Evolutionary conservation across 2,113 vertebrate genomes (phyloP), one percentile per base, ranked within the genome.

Genomic region (Climacteris rufus): DNA sequence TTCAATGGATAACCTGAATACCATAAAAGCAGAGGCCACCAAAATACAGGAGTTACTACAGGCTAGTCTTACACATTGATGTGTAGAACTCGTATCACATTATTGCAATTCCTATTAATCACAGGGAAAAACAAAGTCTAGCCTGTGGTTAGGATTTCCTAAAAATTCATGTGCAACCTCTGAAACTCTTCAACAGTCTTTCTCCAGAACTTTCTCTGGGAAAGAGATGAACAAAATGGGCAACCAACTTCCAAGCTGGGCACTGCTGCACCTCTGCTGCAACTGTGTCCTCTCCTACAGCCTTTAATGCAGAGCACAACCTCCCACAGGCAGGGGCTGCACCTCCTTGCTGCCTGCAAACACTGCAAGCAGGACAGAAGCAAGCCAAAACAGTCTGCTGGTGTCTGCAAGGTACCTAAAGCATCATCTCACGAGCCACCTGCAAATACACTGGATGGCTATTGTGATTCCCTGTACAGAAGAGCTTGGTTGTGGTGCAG

Each of bases 51-150:
- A 7, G 8, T 57, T 83, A 77, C 37, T 54, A 63, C 42, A 84
- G 11, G 21, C 23, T 30, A 52, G 18, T 42, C 39, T 47, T 25
- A 76, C 27, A 59, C 30, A 30, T n/a, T 30, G 39, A 70, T 9
- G 3, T 2, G 2, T 13, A 30, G 13, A 37, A 81, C 16, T 63
- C 1, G 0, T 28, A 81, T 25, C 5, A 13, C 37, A 52, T 60
- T 71, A 82, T 1, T 63, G 13, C 69, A 52, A 15, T 37, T 33
- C 6, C 31, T 50, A 24, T 31, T 61, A 89, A n/a, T 28, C 49
- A 63, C 35, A 30, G n/a, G 10, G 31, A 24, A 77, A 56, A 42
- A 24, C 3, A 37, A 0, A 15, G 14, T 35, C 37, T 27, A 60
- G n/a, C 22, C 69, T 35, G 2, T 5, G 3, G 19, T 66, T 52